Evolutionary conservation across 2,888 invertebrate genomes (phyloP).

Genomic region (Archaeoteleia sp.): DNA sequence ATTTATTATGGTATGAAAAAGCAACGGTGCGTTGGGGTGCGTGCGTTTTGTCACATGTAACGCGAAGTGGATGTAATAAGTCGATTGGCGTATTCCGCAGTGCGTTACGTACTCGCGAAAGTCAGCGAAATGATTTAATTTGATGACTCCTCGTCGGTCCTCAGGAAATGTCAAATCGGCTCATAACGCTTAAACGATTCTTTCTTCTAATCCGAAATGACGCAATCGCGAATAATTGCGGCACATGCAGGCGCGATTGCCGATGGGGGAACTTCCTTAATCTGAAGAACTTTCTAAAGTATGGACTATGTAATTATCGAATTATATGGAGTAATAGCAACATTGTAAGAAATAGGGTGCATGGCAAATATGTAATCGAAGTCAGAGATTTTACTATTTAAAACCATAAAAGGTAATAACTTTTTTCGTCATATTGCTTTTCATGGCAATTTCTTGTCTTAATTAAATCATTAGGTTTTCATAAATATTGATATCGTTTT

Average conservation of each 20-base stretch:
- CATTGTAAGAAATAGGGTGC: no score
- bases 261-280: slow-evolving; percentile 28
- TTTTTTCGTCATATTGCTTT: no score
- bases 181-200: slow-evolving; percentile 47
- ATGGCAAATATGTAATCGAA: no score
- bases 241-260: slow-evolving; percentile 50
- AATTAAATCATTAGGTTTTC: no score
- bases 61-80: neutral
- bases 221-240: slow-evolving; percentile 40
- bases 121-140: slow-evolving; percentile 27
- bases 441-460: no score
- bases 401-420: no score
- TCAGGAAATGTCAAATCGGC: slow-evolving; percentile 25
- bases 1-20: no score
- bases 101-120: slow-evolving; percentile 40
- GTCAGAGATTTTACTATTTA: slow-evolving; percentile 3
- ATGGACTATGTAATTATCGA: slow-evolving; percentile 3
- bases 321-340: no score
- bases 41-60: neutral
- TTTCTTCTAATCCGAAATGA: slow-evolving; percentile 35
- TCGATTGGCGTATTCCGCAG: slow-evolving; percentile 9
- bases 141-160: slow-evolving; percentile 40
- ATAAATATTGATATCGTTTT: no score
- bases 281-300: slow-evolving; percentile 55
- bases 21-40: neutral